Evolutionary conservation across 2,113 vertebrate genomes (phyloP).

Genomic region (Stegastes partitus): DNA sequence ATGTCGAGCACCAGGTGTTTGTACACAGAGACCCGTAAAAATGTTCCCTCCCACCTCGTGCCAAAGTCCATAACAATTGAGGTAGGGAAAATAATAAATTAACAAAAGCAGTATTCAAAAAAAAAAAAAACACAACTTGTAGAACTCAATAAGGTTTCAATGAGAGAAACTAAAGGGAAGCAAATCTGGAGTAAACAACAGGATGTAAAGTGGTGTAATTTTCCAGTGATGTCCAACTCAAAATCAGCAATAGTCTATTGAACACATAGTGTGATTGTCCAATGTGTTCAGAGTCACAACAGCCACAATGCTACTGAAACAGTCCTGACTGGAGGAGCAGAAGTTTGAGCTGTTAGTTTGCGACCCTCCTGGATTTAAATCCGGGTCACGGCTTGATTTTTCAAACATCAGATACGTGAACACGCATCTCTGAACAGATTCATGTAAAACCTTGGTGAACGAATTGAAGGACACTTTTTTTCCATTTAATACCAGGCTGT

Average conservation of each 20-base stretch:
- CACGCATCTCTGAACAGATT: slow-evolving; percentile 29
- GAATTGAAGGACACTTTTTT: slow-evolving; percentile 68
- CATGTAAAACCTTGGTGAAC: slow-evolving; percentile 36
- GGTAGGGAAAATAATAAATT: slow-evolving; percentile 77
- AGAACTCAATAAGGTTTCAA: slow-evolving; percentile 38
- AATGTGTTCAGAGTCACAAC: slow-evolving; percentile 15
- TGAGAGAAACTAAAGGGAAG: slow-evolving; percentile 15
- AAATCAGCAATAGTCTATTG: slow-evolving; percentile 9
- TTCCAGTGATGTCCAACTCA: slow-evolving; percentile 32
- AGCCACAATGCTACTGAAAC: not conserved
- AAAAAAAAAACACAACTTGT: slow-evolving; percentile 11
- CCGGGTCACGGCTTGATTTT: not conserved
- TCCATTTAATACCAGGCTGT: slow-evolving; percentile 36
- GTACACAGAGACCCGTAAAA: slow-evolving; percentile 65
- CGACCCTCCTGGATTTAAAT: not conserved
- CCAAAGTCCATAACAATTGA: slow-evolving; percentile 61
- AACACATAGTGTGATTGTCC: slow-evolving; percentile 9
- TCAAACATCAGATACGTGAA: slow-evolving; percentile 22
- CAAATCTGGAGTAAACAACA: not conserved
- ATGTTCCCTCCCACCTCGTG: slow-evolving; percentile 46
- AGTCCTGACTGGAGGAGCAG: slow-evolving; percentile 21
- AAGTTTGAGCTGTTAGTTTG: slow-evolving; percentile 1
- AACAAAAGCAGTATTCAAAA: slow-evolving; percentile 30
- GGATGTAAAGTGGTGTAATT: not conserved
- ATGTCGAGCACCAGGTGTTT: slow-evolving; percentile 64